These are phyloP conservation scores for Apolygus lucorum DNA, from an alignment of 1,140 invertebrate species.

Conservation along the genomic window DNA sequence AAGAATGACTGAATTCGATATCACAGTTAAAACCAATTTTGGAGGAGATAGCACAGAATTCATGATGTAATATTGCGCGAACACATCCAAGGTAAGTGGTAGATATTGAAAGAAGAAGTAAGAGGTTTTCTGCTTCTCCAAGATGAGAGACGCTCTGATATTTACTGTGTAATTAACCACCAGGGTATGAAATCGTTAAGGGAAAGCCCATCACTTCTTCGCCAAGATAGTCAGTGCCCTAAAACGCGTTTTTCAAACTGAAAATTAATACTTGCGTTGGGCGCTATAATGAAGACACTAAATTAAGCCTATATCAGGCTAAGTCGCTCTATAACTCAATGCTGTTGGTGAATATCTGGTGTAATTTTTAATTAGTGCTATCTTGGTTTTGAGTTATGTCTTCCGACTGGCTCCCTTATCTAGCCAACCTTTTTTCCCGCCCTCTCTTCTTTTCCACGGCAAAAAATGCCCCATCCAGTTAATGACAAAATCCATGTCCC, in stretches of 20 bases:
- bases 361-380: constrained; percentile 31
- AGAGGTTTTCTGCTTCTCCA: not conserved
- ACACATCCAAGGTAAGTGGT: no score
- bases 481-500: constrained; percentile 22
- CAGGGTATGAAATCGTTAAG: constrained; percentile 13
- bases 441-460: not conserved
- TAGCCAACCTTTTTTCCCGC: constrained; percentile 20
- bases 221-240: constrained; percentile 18
- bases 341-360: constrained; percentile 28
- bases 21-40: no score
- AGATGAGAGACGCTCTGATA: not conserved
- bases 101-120: no score
- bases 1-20: no score
- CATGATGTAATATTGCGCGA: no score
- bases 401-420: constrained; percentile 27
- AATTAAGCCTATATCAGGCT: constrained; percentile 28
- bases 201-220: constrained; percentile 17
- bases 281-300: constrained; percentile 28
- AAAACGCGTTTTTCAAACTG: constrained; percentile 23
- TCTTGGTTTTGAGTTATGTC: constrained; percentile 27
- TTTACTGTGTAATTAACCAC: constrained; percentile 13
- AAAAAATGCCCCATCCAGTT: constrained; percentile 18
- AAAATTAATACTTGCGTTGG: constrained; percentile 22
- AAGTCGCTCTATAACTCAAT: constrained; percentile 25
- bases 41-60: no score